Conservation (phyloP, 2,113 vertebrate genomes). For the Nannospalax galili region DNA sequence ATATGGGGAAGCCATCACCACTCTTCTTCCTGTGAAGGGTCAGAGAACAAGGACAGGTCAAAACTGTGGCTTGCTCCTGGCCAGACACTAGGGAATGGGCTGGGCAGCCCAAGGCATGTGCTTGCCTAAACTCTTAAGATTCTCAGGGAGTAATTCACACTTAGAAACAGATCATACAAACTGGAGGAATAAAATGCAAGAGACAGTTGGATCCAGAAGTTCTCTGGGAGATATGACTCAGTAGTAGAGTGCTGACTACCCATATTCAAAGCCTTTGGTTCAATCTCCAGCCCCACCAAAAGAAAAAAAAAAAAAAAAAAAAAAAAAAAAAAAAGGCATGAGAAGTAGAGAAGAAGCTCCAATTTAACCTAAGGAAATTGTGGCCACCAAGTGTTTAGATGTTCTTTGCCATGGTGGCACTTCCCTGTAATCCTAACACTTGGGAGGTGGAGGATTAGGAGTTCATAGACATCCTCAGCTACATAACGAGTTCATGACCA, state of each 20-base stretch:
- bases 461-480: neutral
- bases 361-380: no score
- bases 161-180: neutral
- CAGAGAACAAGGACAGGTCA: neutral
- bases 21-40: neutral
- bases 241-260: neutral
- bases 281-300: neutral
- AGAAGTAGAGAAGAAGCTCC: no score
- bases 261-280: neutral
- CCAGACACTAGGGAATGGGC: neutral
- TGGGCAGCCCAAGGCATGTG: neutral
- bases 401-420: neutral
- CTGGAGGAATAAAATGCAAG: neutral
- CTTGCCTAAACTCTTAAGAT: neutral
- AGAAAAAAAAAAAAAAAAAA: neutral
- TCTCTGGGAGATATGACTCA: neutral
- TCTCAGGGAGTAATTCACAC: neutral
- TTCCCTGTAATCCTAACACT: neutral
- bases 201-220: neutral
- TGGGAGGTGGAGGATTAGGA: neutral
- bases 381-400: neutral
- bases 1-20: neutral
- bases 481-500: neutral
- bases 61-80: neutral
- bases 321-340: no score